Base-by-base conservation (phyloP, 1,140 invertebrate genomes). In the Lasioglossum albipes region DNA sequence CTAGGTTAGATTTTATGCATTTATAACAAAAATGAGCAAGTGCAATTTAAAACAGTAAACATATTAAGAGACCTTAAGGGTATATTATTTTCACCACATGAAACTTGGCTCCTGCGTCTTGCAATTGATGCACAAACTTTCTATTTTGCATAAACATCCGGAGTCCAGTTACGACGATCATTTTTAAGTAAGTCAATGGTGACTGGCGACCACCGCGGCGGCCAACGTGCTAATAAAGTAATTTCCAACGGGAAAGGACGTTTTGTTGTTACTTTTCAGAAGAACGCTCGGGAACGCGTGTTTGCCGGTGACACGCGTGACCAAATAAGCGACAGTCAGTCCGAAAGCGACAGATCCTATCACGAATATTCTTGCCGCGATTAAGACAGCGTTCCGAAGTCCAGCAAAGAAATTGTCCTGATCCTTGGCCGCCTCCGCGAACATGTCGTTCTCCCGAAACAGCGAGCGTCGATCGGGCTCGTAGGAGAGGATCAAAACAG, bases 211-310 rank as follows among this genome's bases (percentile, higher is more conserved):
- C 36, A 5, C 36, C 36, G 36, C 36, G 36, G 9, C 45, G 10
- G 7, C 9, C 13, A 9, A 49, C 45, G 7, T 10, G 45, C 10
- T 49, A 31, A 31, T 31, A 22, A 31, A 49, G 18, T n/a, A 18
- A 7, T 41, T 5, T 66, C 49, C 16, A 16, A 22, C 27, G 59
- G 2, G 9, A 5, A 0, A 54, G 20, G 16, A 12, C 52, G 7
- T n/a, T 13, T 5, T n/a, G 4, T 62, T 77, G 36, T 66, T 78
- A 90, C 89, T 85, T 85, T 69, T 85, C 1, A 81, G 67, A 12
- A 87, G 65, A 41, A 85, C 69, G 13, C 0, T 31, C 18, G 80
- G 79, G 70, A 83, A 82, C 12, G 45, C 41, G 41, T 72, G 57
- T 10, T 80, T 7, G 0, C 69, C 22, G 16, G 83, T 81, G 1